Percentiles rank a stretch among this genome's conserved stretches.
These are phyloP conservation scores for Homarus americanus DNA, from an alignment of 1,140 invertebrate genomes.

Conservation along the genomic window DNA sequence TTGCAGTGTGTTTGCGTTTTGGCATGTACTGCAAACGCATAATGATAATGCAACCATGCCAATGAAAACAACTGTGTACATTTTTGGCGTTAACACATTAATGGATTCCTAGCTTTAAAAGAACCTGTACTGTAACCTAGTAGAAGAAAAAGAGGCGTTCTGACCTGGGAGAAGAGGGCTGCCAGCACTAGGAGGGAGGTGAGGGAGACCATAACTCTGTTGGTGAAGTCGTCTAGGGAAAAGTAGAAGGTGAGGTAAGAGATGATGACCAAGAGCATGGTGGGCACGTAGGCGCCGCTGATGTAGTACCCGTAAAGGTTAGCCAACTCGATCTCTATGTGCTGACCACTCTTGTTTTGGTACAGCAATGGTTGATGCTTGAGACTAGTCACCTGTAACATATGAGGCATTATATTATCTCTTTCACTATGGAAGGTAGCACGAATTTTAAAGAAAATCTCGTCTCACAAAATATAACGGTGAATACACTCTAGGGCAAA, in stretches of 20 bases:
- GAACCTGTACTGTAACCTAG: no score
- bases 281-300: constrained; percentile 66
- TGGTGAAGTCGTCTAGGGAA: constrained; percentile 64
- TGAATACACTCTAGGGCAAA: no score
- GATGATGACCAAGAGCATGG: constrained; percentile 67
- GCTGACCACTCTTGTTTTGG: constrained; percentile 55
- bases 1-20: no score
- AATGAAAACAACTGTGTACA: no score
- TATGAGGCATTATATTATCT: no score
- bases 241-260: constrained; percentile 71
- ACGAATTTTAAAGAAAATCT: no score
- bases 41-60: no score
- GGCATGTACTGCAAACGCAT: no score
- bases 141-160: not conserved
- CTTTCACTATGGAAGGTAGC: no score
- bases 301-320: constrained; percentile 71
- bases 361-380: not conserved
- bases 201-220: constrained; percentile 69
- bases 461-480: no score
- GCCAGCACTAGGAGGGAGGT: constrained; percentile 71
- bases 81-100: no score
- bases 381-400: constrained; percentile 21
- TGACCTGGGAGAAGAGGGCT: constrained; percentile 63
- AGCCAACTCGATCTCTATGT: constrained; percentile 41
- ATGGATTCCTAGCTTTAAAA: no score